Percentiles rank a stretch among this genome's conserved stretches.
Evolutionary conservation across 2,797 vertebrate genomes (phyloP).

Genomic region (Paedocypris micromegethes): DNA sequence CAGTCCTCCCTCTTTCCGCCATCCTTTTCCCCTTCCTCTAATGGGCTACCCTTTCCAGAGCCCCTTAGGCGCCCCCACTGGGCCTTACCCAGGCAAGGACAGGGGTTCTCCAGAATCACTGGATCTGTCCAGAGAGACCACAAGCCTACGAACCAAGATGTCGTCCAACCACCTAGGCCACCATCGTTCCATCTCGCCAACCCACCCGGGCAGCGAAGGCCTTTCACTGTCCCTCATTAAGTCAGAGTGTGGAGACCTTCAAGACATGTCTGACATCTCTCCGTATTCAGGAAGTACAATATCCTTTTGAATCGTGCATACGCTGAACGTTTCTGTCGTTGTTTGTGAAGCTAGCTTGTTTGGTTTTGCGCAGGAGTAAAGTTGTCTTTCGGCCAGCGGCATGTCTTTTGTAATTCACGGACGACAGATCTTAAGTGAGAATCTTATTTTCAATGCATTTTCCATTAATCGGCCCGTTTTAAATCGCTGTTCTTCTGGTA

Average conservation of each 20-base stretch:
- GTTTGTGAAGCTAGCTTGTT: too few relatives aligned
- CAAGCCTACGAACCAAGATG: conserved; percentile 98
- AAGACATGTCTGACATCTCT: conserved; percentile 96
- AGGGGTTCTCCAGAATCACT: conserved; percentile 89
- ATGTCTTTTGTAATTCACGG: too few relatives aligned
- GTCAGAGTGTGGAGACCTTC: conserved; percentile 94
- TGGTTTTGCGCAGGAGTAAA: too few relatives aligned
- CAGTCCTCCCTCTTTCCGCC: conserved; percentile 90
- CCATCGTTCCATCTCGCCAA: conserved; percentile 84
- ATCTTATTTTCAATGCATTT: conserved; percentile 63
- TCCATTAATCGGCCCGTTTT: conserved; percentile 62
- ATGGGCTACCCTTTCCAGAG: conserved; percentile 97
- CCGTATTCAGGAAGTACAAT: conserved; percentile 97
- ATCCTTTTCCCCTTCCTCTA: conserved; percentile 90
- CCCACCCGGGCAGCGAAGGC: conserved; percentile 85
- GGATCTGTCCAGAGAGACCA: conserved; percentile 88
- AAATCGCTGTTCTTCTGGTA: conserved; percentile 58
- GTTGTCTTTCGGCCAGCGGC: too few relatives aligned
- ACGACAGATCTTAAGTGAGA: conserved; percentile 24
- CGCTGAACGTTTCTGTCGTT: too few relatives aligned
- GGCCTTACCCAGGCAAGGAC: conserved; percentile 85
- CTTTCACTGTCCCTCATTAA: conserved; percentile 97
- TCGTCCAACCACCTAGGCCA: conserved; percentile 86
- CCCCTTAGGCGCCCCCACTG: conserved; percentile 79
- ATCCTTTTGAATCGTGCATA: conserved; percentile 76